Base-by-base conservation (phyloP, 2,113 vertebrate genomes). In the Symphodus melops region DNA sequence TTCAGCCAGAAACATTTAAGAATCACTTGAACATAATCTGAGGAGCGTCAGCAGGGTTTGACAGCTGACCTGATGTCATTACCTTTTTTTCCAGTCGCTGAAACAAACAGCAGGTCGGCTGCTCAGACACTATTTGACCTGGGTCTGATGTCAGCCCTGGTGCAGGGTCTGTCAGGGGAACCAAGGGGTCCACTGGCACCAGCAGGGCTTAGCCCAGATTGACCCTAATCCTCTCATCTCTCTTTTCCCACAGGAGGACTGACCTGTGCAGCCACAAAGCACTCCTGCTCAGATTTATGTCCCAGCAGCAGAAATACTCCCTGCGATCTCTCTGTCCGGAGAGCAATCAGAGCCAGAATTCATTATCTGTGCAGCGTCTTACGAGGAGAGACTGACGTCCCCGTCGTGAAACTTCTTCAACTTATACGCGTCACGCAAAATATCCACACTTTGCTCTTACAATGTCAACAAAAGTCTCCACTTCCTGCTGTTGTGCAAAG, bases 171-270 rank as follows among this genome's bases (percentile, higher is more conserved):
- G 67, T 63, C n/a, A 1, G 76, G 75, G 70, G 75, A 57, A 77
- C 80, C 52, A 4, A 46, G 61, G 66, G 83, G 72, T 87, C 81
- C 67, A 16, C 87, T 85, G 90, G 92, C 89, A 90, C 90, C 91
- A 90, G 83, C 67, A 21, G 79, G 86, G 90, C 90, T 93, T 90
- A 92, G 84, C 86, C 72, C 82, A 84, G 89, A 80, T 89, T 92
- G 92, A 93, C 90, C 92, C 66, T 65, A 16, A 84, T 83, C 62
- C 89, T 88, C 84, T 88, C 88, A 83, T 84, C 85, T 88, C 59
- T 8, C 51, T 68, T 72, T 91, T 92, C 89, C 88, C 90, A 92
- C 86, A 90, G 89, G 78, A 86, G 60, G 67, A 59, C 79, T 62
- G 69, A 85, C 81, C 73, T 51, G 85, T 9, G 20, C 12, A 23